These are phyloP conservation scores for Trachythela sp. DNA, from an alignment of 64 coral and sea anemone species.

Conservation along the genomic window DNA sequence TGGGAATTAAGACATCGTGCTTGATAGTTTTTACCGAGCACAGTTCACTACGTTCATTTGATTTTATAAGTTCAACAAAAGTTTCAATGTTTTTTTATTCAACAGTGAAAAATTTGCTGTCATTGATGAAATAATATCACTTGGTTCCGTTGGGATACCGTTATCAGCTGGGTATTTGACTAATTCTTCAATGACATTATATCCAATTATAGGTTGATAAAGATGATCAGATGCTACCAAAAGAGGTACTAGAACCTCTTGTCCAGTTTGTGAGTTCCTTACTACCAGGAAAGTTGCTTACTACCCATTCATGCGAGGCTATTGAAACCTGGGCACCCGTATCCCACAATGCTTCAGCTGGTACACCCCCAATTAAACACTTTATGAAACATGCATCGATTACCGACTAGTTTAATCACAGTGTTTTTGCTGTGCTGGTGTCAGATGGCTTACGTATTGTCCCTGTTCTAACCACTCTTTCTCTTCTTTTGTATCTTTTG, in stretches of 20 bases:
- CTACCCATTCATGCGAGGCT: too few species aligned
- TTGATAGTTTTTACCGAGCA: neutral
- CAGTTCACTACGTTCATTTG: conserved; percentile 3
- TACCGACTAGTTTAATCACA: neutral
- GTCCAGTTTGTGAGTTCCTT: neutral
- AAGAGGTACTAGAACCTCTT: neutral
- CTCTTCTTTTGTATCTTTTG: conserved; percentile 1
- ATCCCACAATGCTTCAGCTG: too few species aligned
- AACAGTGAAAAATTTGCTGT: neutral
- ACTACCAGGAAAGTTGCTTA: neutral
- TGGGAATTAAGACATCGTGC: neutral
- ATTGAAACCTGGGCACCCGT: too few species aligned
- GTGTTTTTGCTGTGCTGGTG: conserved; percentile 21
- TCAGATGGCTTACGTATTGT: neutral
- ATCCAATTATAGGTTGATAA: neutral
- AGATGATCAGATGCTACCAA: conserved; percentile 2
- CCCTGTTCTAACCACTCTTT: conserved; percentile 15
- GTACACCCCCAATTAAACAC: too few species aligned
- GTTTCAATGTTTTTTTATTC: conserved; percentile 4
- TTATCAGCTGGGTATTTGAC: too few species aligned
- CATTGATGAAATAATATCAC: neutral
- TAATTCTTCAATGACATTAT: neutral
- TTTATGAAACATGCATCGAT: neutral
- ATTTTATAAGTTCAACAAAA: neutral
- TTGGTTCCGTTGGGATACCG: too few species aligned